phyloP scores from a whole-genome alignment of 2,113 vertebrate species.

The Hyperopisus bebe region DNA sequence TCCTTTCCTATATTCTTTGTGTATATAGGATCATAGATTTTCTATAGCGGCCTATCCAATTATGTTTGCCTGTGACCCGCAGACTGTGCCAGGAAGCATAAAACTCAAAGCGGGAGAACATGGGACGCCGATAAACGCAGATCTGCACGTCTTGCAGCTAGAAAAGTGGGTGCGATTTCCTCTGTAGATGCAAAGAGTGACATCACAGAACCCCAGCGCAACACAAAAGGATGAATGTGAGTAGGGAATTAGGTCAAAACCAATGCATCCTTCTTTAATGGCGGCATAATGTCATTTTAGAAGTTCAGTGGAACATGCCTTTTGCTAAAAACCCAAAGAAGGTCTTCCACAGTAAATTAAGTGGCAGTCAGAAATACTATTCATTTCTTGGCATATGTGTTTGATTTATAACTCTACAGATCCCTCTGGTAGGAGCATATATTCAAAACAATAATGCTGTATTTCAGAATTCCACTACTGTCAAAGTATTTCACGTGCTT shows the following conservation, averaged over 20 bases:
- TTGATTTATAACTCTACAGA: not conserved
- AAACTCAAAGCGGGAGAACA: not conserved
- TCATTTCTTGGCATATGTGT: not conserved
- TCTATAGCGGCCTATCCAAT: not conserved
- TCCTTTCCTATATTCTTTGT: not conserved
- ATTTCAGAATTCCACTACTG: not conserved
- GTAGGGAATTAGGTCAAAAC: not conserved
- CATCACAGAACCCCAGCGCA: not conserved
- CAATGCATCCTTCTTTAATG: not conserved
- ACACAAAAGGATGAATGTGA: not conserved
- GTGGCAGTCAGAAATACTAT: not conserved
- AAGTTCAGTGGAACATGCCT: not conserved
- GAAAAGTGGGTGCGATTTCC: not conserved
- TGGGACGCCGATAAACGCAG: not conserved
- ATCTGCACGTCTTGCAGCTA: not conserved
- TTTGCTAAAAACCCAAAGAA: not conserved
- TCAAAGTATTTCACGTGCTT: not conserved
- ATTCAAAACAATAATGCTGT: not conserved
- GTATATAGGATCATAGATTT: not conserved
- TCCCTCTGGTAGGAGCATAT: not conserved
- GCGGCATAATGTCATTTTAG: not conserved
- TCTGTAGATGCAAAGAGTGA: not conserved
- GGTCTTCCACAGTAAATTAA: not conserved
- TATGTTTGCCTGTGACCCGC: not conserved
- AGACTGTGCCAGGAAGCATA: not conserved